Percentiles rank a stretch among this genome's conserved stretches.
These are phyloP conservation scores for Scelioninae gen. 1 DNA, from an alignment of 2,888 invertebrate species.

Conservation along the genomic window DNA sequence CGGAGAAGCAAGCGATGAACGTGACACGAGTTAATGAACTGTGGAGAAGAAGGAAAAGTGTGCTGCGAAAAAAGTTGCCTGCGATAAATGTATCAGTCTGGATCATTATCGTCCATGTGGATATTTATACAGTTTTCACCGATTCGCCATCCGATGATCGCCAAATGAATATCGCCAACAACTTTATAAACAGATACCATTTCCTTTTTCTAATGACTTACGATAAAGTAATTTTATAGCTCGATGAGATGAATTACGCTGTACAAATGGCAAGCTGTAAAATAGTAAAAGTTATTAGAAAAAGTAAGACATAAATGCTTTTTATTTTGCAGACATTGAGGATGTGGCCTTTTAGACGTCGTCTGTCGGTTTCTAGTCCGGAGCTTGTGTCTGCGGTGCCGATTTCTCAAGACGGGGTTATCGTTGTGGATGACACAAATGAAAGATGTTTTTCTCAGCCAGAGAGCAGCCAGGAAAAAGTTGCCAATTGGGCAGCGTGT, in stretches of 20 bases:
- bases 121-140: conserved; percentile 9
- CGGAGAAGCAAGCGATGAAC: conserved; percentile 16
- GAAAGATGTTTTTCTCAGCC: conserved; percentile 15
- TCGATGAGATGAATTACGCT: no score
- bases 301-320: not conserved
- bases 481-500: no score
- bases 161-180: not conserved
- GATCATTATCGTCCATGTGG: not conserved
- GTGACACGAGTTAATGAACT: conserved; percentile 31
- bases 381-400: conserved; percentile 63
- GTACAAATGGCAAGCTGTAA: not conserved
- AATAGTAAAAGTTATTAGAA: no score
- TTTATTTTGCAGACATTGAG: conserved; percentile 40
- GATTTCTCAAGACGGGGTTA: conserved; percentile 50
- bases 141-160: not conserved
- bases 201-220: not conserved
- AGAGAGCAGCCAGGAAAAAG: no score
- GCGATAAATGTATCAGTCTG: conserved; percentile 5
- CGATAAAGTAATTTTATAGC: no score
- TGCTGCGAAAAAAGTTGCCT: conserved; percentile 2
- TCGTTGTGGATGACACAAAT: conserved; percentile 16
- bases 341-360: conserved; percentile 68
- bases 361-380: conserved; percentile 60
- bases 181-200: not conserved
- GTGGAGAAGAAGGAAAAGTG: conserved; percentile 14